Base-by-base conservation (phyloP, 2,888 invertebrate species). In the Aphodius granarius region DNA sequence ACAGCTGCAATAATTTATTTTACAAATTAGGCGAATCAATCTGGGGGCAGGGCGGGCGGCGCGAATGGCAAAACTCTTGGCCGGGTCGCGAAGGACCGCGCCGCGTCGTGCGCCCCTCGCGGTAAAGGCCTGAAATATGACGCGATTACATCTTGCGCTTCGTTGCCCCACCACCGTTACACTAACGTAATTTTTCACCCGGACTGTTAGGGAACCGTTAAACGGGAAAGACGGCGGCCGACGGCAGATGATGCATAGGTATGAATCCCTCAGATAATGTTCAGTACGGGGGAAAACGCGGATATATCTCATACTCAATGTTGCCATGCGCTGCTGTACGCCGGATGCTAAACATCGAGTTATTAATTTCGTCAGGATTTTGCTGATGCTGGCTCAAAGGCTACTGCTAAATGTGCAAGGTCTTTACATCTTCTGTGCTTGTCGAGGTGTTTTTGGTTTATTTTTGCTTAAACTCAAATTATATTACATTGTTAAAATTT, bases 1-100 rank as follows among this genome's bases (percentile, higher is more conserved):
- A 78, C 80, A 80, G 78, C 79, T 81, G 79, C 77, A 77, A 76
- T 80, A 78, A 81, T 81, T 81, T 80, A 81, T 80, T 80, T 81
- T 79, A 81, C 81, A 81, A 81, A 81, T 81, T 81, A 81, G 81
- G 79, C 79, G 79, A 81, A 81, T 81, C 80, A 80, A 80, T 80
- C 80, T 77, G 77, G 74, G 73, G 76, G n/a, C n/a, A n/a, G n/a
- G n/a, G n/a, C n/a, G n/a, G 75, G 79, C 76, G 78, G 73, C 74
- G 20, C 68, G 68, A 66, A 19, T 18, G 20, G 66, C 19, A 20
- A 20, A 66, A 66, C 43, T 43, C 43, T 43, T 43, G 43, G 43
- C 43, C 19, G 68, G 68, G 68, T 19, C 68, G 68, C n/a, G 13
- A 22, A 9, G 66, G 66, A 22, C 20, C 68, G 68, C 13, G 19